Base-by-base conservation (phyloP, 2,113 vertebrate genomes). In the Guaruba guarouba region DNA sequence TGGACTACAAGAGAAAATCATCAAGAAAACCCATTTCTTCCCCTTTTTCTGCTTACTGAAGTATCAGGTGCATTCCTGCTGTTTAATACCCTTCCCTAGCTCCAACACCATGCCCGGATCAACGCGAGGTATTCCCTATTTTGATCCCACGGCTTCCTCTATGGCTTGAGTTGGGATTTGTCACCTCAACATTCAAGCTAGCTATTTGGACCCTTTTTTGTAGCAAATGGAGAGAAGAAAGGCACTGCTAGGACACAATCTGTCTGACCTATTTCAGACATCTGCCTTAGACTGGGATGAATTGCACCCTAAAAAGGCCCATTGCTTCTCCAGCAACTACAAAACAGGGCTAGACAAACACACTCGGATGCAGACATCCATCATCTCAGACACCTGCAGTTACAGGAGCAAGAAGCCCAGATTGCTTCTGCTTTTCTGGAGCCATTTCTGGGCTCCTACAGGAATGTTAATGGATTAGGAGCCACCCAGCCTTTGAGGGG, bases 211-310 rank as follows among this genome's bases (percentile, higher is more conserved):
- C 70, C 86, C 48, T 0, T 0, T 41, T 95, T 54, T 46, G 33
- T 0, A 66, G 85, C 48, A 87, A 95, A 85, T 2, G 70, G 86
- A 85, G 93, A 88, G 95, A 49, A 73, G 89, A 91, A 91, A 97
- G 75, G 67, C 88, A 82, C 79, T 37, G 88, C 85, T 79, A 96
- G 90, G 90, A 93, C 90, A 88, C 93, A 92, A 82, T 90, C 95
- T 95, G 93, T 35, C 85, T 6, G 63, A 94, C 92, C 88, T 89
- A 1, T 69, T 95, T 89, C 18, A 91, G 81, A 93, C 89, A 94
- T 33, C 91, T 92, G 86, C 86, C 81, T 96, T 4, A 17, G 48
- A 68, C 85, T 19, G 70, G 82, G 88, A 92, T 93, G 82, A 62
- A 96, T 41, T 66, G 69, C 78, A 76, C 93, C 95, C 92, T 75